Conservation (phyloP, 2,113 vertebrate species). For the Piaya cayana region DNA sequence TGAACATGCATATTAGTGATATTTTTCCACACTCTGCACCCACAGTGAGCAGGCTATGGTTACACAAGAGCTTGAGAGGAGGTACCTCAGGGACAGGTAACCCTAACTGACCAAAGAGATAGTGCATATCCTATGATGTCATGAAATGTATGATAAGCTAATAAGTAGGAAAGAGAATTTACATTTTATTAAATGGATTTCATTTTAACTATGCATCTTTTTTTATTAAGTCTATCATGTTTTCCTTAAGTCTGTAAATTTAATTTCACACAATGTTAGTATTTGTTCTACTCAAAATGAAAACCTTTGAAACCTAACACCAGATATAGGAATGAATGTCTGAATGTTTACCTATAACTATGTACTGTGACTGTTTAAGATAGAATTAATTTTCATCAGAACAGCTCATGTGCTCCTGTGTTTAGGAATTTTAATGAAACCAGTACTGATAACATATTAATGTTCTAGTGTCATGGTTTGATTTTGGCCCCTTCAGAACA, state of each 20-base stretch:
- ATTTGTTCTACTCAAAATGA: background rate
- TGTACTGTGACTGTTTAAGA: background rate
- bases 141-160: background rate
- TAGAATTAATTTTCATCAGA: background rate
- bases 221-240: background rate
- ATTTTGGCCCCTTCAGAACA: too few relatives aligned
- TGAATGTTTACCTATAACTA: background rate
- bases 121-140: too few relatives aligned
- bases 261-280: background rate
- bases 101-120: rapidly evolving
- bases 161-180: background rate
- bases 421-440: background rate
- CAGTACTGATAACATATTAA: background rate
- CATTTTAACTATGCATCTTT: rapidly evolving
- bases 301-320: background rate
- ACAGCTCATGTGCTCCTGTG: background rate
- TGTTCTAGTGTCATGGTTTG: too few relatives aligned
- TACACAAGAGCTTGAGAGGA: rapidly evolving
- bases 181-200: background rate
- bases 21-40: background rate
- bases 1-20: background rate
- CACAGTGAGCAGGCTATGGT: rapidly evolving
- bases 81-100: background rate
- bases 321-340: background rate
- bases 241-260: background rate